Evolutionary conservation across 2,113 vertebrate species (phyloP), one percentile per base, ranked within the genome.

Genomic region (Lipophrys pholis): DNA sequence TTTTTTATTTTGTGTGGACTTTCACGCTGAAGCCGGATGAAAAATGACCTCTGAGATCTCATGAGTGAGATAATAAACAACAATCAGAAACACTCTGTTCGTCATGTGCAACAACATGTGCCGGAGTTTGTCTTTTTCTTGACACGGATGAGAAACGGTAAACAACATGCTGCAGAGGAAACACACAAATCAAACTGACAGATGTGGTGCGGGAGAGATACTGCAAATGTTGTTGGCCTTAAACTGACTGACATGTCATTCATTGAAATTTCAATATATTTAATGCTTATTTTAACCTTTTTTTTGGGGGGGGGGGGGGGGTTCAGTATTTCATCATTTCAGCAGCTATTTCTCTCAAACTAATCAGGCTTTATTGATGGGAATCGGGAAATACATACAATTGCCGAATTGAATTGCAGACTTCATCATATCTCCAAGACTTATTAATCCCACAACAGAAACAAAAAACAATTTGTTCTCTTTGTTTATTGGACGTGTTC

Each of bases 41-140:
- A 72, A 81, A 89, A 91, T 72, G 50, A 52, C 58, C 84, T 45
- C 15, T 0, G 6, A 0, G 45, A 46, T 61, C 17, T 73, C 15
- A 12, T 7, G 59, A 83, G 78, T 17, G 50, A 41, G 70, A 73
- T 41, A 11, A 70, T 73, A 49, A 64, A 50, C 40, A 51, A 11
- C 17, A 9, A 46, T 61, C 57, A 41, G 7, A 62, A 39, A 43
- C 70, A 7, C 54, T 69, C 43, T 15, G 67, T 68, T 57, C 62
- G 7, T 50, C 42, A 16, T 35, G 69, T 54, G 21, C 42, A 17
- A 46, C 35, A 58, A 53, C 21, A 49, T 1, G 14, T 40, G 21
- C 3, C 38, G 5, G 57, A 39, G 35, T 71, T 40, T 69, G 48
- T 85, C 64, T 76, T 40, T 53, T 17, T 17, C 39, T 6, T 70